Evolutionary conservation across 2,888 invertebrate genomes (phyloP).

Genomic region (Melitaea athalia): DNA sequence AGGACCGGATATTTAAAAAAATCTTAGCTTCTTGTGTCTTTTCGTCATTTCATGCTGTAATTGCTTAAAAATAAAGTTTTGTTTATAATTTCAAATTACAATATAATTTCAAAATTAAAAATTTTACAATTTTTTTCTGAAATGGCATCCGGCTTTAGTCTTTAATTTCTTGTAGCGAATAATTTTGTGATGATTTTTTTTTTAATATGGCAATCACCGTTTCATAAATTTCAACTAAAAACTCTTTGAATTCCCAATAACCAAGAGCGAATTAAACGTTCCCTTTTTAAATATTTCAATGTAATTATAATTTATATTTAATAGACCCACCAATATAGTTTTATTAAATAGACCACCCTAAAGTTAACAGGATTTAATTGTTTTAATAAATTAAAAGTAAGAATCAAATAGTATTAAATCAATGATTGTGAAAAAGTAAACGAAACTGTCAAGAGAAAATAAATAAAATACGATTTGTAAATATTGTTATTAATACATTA

Average conservation of each 20-base stretch:
- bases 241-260: background rate
- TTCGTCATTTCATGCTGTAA: background rate
- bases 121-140: too few species aligned
- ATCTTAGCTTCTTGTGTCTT: background rate
- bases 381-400: slow-evolving; percentile 15
- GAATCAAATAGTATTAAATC: slow-evolving; percentile 30
- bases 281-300: slow-evolving; percentile 3
- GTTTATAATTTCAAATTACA: background rate
- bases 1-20: background rate
- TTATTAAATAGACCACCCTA: slow-evolving; percentile 11
- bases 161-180: too few species aligned
- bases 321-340: slow-evolving; percentile 14
- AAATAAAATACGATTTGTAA: slow-evolving; percentile 22
- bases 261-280: background rate
- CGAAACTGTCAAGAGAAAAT: slow-evolving; percentile 9
- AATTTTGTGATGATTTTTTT: too few species aligned
- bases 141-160: too few species aligned
- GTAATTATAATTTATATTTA: slow-evolving; percentile 13
- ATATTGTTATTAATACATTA: slow-evolving; percentile 30
- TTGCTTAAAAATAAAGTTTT: background rate
- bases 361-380: slow-evolving; percentile 7
- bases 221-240: background rate
- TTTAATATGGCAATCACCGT: too few species aligned
- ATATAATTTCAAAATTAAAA: background rate
- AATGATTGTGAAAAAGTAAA: slow-evolving; percentile 14